Percentiles rank a stretch among this genome's conserved stretches.
phyloP scores from a whole-genome alignment of 2,113 vertebrate species.

The Mirounga angustirostris region DNA sequence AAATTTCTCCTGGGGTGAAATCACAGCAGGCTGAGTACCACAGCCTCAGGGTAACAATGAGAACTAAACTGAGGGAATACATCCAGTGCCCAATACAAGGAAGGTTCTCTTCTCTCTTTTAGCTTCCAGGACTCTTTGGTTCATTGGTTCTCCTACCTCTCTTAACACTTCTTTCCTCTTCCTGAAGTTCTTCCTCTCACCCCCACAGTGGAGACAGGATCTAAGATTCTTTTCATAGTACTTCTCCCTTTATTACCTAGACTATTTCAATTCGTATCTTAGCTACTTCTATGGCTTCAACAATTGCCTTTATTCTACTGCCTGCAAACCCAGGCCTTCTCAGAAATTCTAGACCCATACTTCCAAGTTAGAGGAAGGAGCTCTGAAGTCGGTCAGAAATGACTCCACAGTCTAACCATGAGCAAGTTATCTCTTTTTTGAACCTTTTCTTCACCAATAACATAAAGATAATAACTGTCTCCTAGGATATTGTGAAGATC shows the following conservation, averaged over 20 bases:
- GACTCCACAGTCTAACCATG: neutral
- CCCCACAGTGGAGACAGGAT: neutral
- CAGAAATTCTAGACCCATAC: neutral
- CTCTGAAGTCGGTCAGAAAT: neutral
- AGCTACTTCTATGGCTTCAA: neutral
- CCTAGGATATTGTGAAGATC: neutral
- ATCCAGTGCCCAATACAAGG: neutral
- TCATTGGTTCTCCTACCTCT: neutral
- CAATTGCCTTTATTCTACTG: neutral
- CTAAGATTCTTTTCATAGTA: neutral
- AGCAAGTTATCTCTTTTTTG: neutral
- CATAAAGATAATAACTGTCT: neutral
- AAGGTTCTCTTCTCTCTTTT: too few relatives aligned
- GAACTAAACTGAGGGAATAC: neutral
- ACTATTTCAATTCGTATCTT: neutral
- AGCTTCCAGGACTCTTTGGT: neutral
- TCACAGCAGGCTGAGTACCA: neutral
- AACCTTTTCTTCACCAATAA: conserved; percentile 17
- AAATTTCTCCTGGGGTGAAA: neutral
- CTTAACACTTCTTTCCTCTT: neutral
- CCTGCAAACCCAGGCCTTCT: neutral
- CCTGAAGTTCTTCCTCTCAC: neutral
- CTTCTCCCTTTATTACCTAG: neutral
- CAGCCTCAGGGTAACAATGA: neutral
- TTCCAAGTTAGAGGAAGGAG: neutral